Evolutionary conservation across 1,140 invertebrate species (phyloP).

Genomic region (Drosophila seguyi): DNA sequence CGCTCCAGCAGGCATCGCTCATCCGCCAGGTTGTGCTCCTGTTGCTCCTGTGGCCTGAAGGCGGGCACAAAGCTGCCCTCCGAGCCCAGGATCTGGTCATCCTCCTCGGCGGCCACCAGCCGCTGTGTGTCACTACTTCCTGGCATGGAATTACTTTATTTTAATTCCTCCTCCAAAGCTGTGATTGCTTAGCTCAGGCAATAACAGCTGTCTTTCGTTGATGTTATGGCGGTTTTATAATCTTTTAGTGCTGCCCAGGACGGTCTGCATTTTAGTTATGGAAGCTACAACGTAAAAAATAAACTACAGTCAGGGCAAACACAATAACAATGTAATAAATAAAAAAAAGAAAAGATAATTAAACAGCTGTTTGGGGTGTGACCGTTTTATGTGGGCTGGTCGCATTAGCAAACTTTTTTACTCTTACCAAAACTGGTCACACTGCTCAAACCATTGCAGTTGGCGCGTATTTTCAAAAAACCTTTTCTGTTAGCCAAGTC

Average conservation of each 20-base stretch:
- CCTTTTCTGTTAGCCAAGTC: neutral
- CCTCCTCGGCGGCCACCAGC: conserved; percentile 22
- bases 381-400: neutral
- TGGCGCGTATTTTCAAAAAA: conserved; percentile 16
- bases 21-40: conserved; percentile 25
- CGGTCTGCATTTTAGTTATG: neutral
- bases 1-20: conserved; percentile 51
- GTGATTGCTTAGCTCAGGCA: neutral
- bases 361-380: conserved; percentile 12
- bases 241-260: neutral
- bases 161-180: neutral
- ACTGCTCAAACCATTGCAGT: neutral
- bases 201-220: conserved; percentile 4
- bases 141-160: conserved; percentile 14
- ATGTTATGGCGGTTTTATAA: neutral
- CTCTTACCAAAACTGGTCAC: neutral
- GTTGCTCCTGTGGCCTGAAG: conserved; percentile 32
- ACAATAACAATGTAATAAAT: conserved; percentile 8
- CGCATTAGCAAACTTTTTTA: neutral
- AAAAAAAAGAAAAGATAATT: conserved; percentile 7
- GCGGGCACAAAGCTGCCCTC: conserved; percentile 64
- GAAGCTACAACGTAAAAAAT: conserved; percentile 1
- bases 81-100: conserved; percentile 32
- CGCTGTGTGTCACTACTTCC: conserved; percentile 23
- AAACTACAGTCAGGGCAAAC: conserved; percentile 2